Percentiles rank a stretch among this genome's conserved stretches.
These are phyloP conservation scores for Tragulus kanchil DNA, from an alignment of 2,113 vertebrate species.

Conservation along the genomic window DNA sequence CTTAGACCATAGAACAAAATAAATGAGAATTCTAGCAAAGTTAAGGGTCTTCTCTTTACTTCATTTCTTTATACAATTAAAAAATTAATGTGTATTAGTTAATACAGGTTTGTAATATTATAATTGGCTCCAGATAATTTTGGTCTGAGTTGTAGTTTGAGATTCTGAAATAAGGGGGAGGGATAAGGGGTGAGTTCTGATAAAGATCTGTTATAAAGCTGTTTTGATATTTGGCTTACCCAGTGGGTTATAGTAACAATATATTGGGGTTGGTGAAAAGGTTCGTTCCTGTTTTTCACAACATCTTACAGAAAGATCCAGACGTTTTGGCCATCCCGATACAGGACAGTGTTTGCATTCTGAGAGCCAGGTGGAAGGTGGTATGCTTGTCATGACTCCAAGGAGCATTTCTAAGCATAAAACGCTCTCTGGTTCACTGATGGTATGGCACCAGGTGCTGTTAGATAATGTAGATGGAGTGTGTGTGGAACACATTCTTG, in stretches of 20 bases:
- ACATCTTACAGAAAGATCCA: neutral
- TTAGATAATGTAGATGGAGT: neutral
- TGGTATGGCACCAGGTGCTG: neutral
- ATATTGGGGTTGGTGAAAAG: neutral
- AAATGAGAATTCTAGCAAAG: neutral
- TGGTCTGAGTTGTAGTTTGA: neutral
- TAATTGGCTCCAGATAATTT: slow-evolving; percentile 11
- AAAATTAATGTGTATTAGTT: neutral
- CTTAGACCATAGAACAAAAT: neutral
- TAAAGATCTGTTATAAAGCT: neutral
- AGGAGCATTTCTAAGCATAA: neutral
- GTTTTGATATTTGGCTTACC: neutral
- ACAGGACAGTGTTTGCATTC: neutral
- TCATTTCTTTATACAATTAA: neutral
- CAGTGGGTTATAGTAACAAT: neutral
- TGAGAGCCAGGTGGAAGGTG: neutral
- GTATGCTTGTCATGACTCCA: neutral
- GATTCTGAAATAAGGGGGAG: neutral
- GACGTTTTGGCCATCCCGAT: neutral
- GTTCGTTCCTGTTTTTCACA: neutral
- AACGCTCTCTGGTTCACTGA: neutral
- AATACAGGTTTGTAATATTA: neutral
- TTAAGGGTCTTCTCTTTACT: neutral
- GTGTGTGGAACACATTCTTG: neutral
- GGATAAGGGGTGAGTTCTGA: neutral